Percentiles rank a stretch among this genome's conserved stretches.
Evolutionary conservation across 2,888 invertebrate species (phyloP).

Genomic region (Pandemis cinnamomeana): DNA sequence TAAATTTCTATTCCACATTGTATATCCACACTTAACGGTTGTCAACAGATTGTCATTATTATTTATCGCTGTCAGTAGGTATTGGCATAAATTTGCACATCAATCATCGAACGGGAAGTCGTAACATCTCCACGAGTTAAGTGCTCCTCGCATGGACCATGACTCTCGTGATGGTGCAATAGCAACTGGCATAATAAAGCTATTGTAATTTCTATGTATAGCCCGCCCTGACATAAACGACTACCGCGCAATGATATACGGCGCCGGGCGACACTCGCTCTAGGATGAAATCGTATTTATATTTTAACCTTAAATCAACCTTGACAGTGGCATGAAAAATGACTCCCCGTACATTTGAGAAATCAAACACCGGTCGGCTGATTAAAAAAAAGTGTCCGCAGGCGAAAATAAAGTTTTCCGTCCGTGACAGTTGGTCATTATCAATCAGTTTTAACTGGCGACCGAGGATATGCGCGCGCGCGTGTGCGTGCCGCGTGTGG

Average conservation of each 20-base stretch:
- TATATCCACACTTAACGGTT: neutral
- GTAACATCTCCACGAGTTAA: neutral
- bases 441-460: constrained; percentile 80
- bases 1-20: neutral
- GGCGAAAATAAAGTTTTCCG: constrained; percentile 73
- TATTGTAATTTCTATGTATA: constrained; percentile 55
- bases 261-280: constrained; percentile 63
- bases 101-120: neutral
- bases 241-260: constrained; percentile 57
- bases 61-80: constrained; percentile 1
- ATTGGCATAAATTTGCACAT: neutral
- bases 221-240: constrained; percentile 48
- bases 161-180: constrained; percentile 43
- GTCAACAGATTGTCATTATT: neutral
- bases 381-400: constrained; percentile 59
- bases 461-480: constrained; percentile 60
- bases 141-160: neutral
- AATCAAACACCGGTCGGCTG: constrained; percentile 67
- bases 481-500: constrained; percentile 43
- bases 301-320: constrained; percentile 82
- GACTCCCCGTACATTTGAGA: constrained; percentile 68
- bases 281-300: constrained; percentile 67
- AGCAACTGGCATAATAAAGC: constrained; percentile 49
- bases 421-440: constrained; percentile 80
- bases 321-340: constrained; percentile 82